Conservation (phyloP, 2,888 invertebrate genomes). For the Pristionchus japonicus region DNA sequence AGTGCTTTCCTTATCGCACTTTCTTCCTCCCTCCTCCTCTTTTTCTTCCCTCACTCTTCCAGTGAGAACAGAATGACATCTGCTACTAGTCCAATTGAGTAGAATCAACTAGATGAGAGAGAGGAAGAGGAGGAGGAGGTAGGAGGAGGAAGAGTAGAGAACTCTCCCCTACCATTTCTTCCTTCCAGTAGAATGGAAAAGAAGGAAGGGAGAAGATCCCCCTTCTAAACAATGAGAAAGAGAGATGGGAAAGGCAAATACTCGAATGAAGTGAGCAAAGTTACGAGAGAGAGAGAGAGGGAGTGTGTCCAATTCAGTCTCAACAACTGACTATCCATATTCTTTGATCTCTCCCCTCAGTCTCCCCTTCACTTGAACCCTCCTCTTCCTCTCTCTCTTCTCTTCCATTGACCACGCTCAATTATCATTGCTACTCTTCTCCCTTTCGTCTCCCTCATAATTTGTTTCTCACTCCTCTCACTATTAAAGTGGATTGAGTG, state of each 20-base stretch:
- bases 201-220: background rate
- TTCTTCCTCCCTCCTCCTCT: background rate
- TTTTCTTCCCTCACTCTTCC: background rate
- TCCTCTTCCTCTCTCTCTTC: background rate
- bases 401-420: background rate
- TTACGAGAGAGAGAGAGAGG: too few relatives aligned
- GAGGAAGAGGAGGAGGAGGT: background rate
- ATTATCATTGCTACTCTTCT: background rate
- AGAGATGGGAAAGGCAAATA: background rate
- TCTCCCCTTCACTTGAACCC: background rate
- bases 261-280: background rate
- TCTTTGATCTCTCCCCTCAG: background rate
- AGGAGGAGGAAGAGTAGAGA: background rate
- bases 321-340: background rate
- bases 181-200: background rate
- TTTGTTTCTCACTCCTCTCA: background rate
- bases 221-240: background rate
- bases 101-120: background rate
- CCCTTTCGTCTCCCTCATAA: background rate
- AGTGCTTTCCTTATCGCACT: background rate
- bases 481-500: background rate
- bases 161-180: background rate
- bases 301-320: background rate
- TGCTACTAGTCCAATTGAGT: background rate
- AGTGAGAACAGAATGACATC: background rate